phyloP scores from a whole-genome alignment of 2,113 vertebrate species.

The Numenius arquata region DNA sequence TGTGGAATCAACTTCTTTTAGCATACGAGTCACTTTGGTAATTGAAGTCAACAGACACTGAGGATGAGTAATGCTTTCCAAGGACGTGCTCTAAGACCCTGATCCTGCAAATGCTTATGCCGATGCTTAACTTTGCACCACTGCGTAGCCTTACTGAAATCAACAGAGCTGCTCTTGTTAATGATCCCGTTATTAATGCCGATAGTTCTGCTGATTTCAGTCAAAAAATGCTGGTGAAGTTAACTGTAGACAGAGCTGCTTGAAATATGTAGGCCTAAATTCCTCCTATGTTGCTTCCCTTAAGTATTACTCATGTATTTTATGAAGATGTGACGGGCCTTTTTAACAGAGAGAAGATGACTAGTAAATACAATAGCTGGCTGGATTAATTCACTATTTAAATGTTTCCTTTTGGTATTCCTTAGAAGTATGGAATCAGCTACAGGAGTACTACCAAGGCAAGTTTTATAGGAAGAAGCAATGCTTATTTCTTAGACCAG shows the following conservation, averaged over 20 bases:
- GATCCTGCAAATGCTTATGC: conserved; percentile 44
- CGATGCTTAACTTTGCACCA: conserved; percentile 19
- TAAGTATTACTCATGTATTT: neutral
- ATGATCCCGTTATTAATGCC: neutral
- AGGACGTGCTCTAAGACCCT: conserved; percentile 55
- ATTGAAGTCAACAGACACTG: conserved; percentile 49
- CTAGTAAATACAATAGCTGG: neutral
- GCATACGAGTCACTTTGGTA: conserved; percentile 24
- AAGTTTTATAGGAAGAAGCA: neutral
- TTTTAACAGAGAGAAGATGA: neutral
- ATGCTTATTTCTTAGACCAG: neutral
- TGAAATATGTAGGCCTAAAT: neutral
- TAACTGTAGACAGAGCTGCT: neutral
- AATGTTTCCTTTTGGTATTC: neutral
- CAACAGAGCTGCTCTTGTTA: neutral
- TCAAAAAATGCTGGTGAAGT: neutral
- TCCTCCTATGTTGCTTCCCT: neutral
- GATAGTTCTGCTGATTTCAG: neutral
- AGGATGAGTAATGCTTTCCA: conserved; percentile 66
- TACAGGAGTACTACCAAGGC: neutral
- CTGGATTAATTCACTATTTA: neutral
- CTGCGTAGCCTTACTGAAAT: neutral
- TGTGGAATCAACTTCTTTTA: conserved; percentile 30
- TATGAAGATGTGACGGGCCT: neutral
- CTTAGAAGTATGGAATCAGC: neutral